Base-by-base conservation (phyloP, 2,888 invertebrate genomes). In the Minunthozetes semirufus region DNA sequence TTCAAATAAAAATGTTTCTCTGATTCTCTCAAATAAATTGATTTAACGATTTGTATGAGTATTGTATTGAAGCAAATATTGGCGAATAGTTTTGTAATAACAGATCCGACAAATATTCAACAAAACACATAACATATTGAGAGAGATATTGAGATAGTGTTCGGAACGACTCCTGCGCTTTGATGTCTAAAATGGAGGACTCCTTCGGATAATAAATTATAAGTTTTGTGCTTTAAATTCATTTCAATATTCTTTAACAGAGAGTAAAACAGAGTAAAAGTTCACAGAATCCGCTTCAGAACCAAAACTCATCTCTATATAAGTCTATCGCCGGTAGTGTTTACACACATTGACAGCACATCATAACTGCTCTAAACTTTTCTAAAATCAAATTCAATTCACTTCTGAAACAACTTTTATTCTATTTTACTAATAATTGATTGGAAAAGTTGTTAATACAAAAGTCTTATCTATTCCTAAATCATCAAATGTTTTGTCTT, bases 141-240 rank as follows among this genome's bases (percentile, higher is more conserved):
- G 1, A 29, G 17, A 63, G 8, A 59, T 25, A 33, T 63, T 25
- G 56, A 63, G 17, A 63, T 33, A 29, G 33, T 59, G 27, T 13
- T 25, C 9, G 27, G n/a, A 27, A 53, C 6, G 22, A 63, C 63
- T 25, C n/a, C 33, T 63, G 63, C 63, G 63, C 63, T 33, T 33
- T 63, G 9, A 5, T 33, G 63, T 33, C 29, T 11, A 63, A 63
- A 63, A 63, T 63, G 63, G 63, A n/a, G 17, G 63, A 63, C 33
- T 63, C 33, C 63, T 63, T 63, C 63, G 33, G 63, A 22, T 56
- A 63, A 63, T 63, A 63, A 63, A 63, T 63, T 33, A 63, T 63
- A 63, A 63, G 63, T 61, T 63, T 63, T 59, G 29, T 56, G 53
- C 53, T 19, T 56, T 56, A 56, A 56, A 56, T 56, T 56, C 56